Conservation (phyloP, 2,113 vertebrate genomes). For the Pomatorhinus ruficollis region DNA sequence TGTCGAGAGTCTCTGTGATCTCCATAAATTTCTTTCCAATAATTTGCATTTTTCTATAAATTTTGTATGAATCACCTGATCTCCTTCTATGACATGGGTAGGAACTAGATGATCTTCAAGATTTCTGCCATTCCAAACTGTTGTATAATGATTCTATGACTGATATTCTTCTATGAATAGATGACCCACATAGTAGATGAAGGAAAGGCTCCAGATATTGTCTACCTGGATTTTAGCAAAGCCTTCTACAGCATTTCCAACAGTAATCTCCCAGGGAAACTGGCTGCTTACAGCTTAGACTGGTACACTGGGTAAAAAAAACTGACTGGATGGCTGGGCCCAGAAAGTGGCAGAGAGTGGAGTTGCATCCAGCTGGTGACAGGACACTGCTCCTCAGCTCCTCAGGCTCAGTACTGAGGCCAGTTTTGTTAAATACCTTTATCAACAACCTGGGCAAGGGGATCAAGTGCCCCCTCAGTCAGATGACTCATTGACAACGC, state of each 20-base stretch:
- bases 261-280: neutral
- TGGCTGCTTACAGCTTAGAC: neutral
- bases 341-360: neutral
- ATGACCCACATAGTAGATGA: neutral
- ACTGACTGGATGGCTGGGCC: neutral
- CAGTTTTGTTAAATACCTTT: neutral
- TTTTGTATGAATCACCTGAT: neutral
- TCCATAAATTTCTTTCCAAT: neutral
- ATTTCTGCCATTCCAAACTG: neutral
- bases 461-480: neutral
- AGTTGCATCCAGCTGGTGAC: neutral
- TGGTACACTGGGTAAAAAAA: neutral
- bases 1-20: neutral
- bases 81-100: neutral
- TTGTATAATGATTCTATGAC: neutral
- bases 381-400: neutral
- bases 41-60: neutral
- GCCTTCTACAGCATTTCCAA: neutral
- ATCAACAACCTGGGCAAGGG: neutral
- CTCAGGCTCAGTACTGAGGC: neutral
- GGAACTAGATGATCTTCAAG: neutral
- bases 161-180: neutral
- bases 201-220: neutral
- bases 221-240: neutral
- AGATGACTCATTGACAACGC: rapidly evolving